Base-by-base conservation (phyloP, 2,113 vertebrate genomes). In the Gadus chalcogrammus region DNA sequence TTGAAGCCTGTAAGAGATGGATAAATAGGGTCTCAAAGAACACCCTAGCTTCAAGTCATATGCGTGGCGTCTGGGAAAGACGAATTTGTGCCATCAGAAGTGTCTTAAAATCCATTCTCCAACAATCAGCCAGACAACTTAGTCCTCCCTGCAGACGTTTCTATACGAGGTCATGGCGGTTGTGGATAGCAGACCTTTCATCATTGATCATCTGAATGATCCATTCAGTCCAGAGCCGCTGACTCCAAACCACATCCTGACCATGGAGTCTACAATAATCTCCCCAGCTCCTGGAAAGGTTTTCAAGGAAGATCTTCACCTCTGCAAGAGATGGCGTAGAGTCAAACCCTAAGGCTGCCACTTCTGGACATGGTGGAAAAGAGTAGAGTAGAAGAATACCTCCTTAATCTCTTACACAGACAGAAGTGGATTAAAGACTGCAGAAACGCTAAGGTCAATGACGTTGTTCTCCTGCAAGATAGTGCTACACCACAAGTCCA, bases 131-230 rank as follows among this genome's bases (percentile, higher is more conserved):
- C 7, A 35, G 16, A 24, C 68, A 70, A 69, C 74, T 73, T 7
- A 53, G 72, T 8, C 61, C 12, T 71, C 58, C 0, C n/a, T 71
- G 1, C 7, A 61, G 27, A 68, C 68, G 3, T 68, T 66, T 48
- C 52, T 79, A 4, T 62, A 68, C 64, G 68, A 75, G 60, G 72
- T 75, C 5, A 71, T 74, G 77, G 68, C 64, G 12, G 71, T 75
- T 52, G 6, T 74, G 52, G 74, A 75, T 53, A 79, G 68, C 18
- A 67, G 65, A 66, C 69, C 68, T 18, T n/a, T 71, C 3, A 75
- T 68, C 5, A 58, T 60, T 6, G 53, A 76, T 17, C 52, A 66
- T 18, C 28, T 79, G 2, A 79, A 53, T 31, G 59, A 79, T 59
- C 72, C 72, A 31, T 15, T 31, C 18, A 55, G 68, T 18, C 64